These are phyloP conservation scores for Leucophenga montana DNA, from an alignment of 2,888 invertebrate genomes.

Conservation along the genomic window DNA sequence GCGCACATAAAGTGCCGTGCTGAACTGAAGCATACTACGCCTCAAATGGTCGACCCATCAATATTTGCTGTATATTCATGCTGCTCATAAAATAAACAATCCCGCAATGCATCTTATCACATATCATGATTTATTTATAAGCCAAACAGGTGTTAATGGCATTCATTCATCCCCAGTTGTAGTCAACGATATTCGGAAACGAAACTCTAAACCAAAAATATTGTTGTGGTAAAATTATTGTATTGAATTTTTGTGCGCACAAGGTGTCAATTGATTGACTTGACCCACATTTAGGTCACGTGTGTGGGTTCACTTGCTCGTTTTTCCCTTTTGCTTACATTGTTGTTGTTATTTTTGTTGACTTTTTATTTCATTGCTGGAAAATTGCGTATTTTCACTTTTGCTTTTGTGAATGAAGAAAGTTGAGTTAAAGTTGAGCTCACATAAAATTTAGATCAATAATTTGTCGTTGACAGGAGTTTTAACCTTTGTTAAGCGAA, in stretches of 20 bases:
- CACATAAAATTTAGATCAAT: too few species aligned
- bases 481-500: too few species aligned
- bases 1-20: too few species aligned
- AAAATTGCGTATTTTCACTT: constrained; percentile 3
- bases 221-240: too few species aligned
- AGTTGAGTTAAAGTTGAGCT: not conserved
- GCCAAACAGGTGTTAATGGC: constrained; percentile 45
- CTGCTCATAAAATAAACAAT: not conserved
- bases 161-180: not conserved
- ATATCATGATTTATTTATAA: constrained; percentile 61
- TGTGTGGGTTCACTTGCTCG: not conserved
- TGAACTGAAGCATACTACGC: too few species aligned
- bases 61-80: too few species aligned
- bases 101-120: constrained; percentile 47
- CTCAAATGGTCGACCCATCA: too few species aligned
- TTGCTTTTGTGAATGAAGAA: not conserved
- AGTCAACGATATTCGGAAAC: too few species aligned
- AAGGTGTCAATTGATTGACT: constrained; percentile 61
- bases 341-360: not conserved
- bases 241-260: constrained; percentile 24
- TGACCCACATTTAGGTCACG: constrained; percentile 52
- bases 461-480: too few species aligned
- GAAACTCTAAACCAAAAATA: too few species aligned
- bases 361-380: constrained; percentile 7
- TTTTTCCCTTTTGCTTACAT: constrained; percentile 14